Base-by-base conservation (phyloP, 2,113 vertebrate species). In the Ictalurus punctatus region DNA sequence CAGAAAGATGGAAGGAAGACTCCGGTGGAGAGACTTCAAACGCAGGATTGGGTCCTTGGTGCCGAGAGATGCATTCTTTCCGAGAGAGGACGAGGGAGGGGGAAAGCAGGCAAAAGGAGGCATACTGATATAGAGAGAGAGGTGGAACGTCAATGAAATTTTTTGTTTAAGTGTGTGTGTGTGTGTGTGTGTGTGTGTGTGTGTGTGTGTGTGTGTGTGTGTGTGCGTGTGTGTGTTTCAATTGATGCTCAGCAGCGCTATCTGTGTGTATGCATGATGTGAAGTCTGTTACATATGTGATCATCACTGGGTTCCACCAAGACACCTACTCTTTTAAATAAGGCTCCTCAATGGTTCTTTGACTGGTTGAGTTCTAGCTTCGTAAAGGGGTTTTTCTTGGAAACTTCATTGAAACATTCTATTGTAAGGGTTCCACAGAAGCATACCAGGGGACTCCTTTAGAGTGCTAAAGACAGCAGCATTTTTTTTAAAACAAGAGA, bases 61-160 rank as follows among this genome's bases (percentile, higher is more conserved):
- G 95, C 86, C 40, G 95, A 95, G 92, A 94, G 95, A 95, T 25
- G 69, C 93, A 94, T 95, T 95, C 94, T 94, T 95, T 79, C 86
- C 85, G 59, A 85, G 71, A 76, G 69, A 58, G 69, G 56, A 83
- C 44, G 4, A n/a, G 27, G 52, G 80, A 88, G 88, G 85, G 90
- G 91, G 9, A 56, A 85, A 90, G 44, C 88, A 86, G 81, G 87
- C 67, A 83, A 82, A 52, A 69, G 78, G 86, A 56, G 59, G 19
- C 58, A 25, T 82, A 90, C 5, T 79, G 52, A 83, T 73, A 65
- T 56, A 85, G 25, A 86, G 69, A 83, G 37, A 69, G 78, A 76
- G 48, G 48, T 44, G 48, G 63, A 78, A 73, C 90, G 76, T 85
- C 87, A 89, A 65, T 89, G 80, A 71, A 52, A 69, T 90, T 93